phyloP scores from a whole-genome alignment of 1,140 invertebrate genomes.

The Drosophila ananassae region DNA sequence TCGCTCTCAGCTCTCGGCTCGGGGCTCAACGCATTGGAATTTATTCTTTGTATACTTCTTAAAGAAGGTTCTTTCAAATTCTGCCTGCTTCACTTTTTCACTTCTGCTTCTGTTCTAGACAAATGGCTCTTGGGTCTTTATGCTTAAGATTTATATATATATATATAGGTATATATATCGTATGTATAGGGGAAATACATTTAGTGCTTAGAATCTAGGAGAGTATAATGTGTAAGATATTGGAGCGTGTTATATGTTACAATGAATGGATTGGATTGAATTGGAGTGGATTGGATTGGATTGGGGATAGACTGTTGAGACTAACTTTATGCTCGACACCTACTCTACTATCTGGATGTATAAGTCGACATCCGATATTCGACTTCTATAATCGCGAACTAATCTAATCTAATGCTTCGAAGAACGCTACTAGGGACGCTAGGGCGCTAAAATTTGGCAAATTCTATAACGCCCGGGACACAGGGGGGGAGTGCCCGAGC shows the following conservation, averaged over 20 bases:
- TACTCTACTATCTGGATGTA: constrained; percentile 17
- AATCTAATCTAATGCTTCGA: constrained; percentile 44
- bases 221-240: constrained; percentile 51
- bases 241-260: constrained; percentile 54
- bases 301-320: constrained; percentile 21
- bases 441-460: constrained; percentile 71
- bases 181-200: constrained; percentile 43
- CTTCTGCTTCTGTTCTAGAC: constrained; percentile 20
- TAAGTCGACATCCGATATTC: constrained; percentile 34
- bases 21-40: constrained; percentile 67
- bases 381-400: constrained; percentile 23
- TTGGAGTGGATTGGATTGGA: background rate
- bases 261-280: constrained; percentile 30
- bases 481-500: background rate
- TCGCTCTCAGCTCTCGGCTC: constrained; percentile 1
- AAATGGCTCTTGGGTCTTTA: constrained; percentile 50
- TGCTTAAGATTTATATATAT: constrained; percentile 45
- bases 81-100: constrained; percentile 30
- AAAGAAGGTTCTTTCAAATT: constrained; percentile 62
- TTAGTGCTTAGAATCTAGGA: constrained; percentile 46
- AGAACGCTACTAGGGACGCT: constrained; percentile 50
- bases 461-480: constrained; percentile 61
- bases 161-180: constrained; percentile 8
- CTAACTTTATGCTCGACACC: constrained; percentile 36
- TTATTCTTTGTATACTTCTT: constrained; percentile 68